Evolutionary conservation across 1,140 invertebrate genomes (phyloP), one percentile per base, ranked within the genome.

Genomic region (Calosoma granatense): DNA sequence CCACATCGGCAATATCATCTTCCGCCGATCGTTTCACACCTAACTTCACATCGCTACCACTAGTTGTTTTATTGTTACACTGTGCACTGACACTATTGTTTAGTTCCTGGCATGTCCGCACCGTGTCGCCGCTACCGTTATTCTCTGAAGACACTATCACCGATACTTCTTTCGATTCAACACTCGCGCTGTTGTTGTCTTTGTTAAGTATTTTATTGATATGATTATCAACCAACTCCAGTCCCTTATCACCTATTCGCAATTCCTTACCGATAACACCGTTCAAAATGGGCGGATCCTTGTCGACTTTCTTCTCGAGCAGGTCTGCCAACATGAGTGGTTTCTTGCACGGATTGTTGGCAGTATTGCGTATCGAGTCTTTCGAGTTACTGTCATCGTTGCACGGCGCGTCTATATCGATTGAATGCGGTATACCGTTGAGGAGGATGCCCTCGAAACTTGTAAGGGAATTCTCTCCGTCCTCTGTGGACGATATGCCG

Each of bases 271-370:
- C 73, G 1, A 83, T 59, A 1, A 77, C 73, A 1, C 81, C 81
- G 62, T 83, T 84, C 59, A 83, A 62, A 2, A 81, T 69, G 2
- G 70, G 70, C 1, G 79, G 76, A 56, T 78, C 80, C 20, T 81
- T 80, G 9, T 81, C 79, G 0, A 87, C 74, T 62, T 78, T 80
- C 59, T 80, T 77, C 57, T 87, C 84, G 0, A 87, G 66, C 20
- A 87, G 69, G 67, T 87, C 84, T 0, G 82, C 83, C 2, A 88
- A 67, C 76, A 85, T 82, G 61, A 81, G 72, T 58, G 74, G 68
- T 71, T 77, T 71, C 43, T 68, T 65, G 19, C 62, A 65, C 14
- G 59, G 58, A 57, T 69, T 66, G 61, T 63, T 61, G 47, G 66
- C 63, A 30, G 66, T 65, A 1, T 70, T 70, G 22, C 73, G 67